Evolutionary conservation across 2,888 invertebrate genomes (phyloP).

Genomic region (Amphipyra tragopoginis): DNA sequence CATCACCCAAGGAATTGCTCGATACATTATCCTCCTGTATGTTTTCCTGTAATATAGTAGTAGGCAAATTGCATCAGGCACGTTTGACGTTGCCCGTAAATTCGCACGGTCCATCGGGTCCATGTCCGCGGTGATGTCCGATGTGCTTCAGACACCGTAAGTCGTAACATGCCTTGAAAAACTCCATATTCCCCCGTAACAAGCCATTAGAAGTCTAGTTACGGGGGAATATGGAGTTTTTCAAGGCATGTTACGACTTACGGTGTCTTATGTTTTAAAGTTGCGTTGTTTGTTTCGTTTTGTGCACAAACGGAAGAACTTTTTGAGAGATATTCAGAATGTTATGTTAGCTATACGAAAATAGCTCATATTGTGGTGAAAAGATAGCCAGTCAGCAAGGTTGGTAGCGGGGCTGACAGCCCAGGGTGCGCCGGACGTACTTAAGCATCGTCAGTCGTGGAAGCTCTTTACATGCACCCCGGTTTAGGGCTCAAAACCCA

Average conservation of each 20-base stretch:
- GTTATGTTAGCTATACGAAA: no score
- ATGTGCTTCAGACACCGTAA: slow-evolving; percentile 34
- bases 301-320: not conserved
- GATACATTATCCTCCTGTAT: not conserved
- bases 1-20: no score
- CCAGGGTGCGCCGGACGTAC: no score
- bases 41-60: slow-evolving; percentile 29
- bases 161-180: slow-evolving; percentile 23
- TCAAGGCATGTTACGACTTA: slow-evolving; percentile 15
- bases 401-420: no score
- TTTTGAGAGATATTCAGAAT: no score
- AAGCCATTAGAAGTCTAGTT: no score
- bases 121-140: slow-evolving; percentile 27
- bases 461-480: no score
- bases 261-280: not conserved
- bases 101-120: slow-evolving; percentile 40
- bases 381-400: no score
- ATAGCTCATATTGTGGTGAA: no score
- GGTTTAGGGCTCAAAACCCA: no score
- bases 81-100: slow-evolving; percentile 28
- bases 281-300: not conserved
- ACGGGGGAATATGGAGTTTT: slow-evolving; percentile 28
- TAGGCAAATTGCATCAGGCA: slow-evolving; percentile 44
- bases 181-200: slow-evolving; percentile 30
- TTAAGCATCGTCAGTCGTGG: no score